Percentiles rank a stretch among this genome's conserved stretches.
These are phyloP conservation scores for Caenorhabditis parvicauda DNA, from an alignment of 2,888 invertebrate genomes.

Conservation along the genomic window DNA sequence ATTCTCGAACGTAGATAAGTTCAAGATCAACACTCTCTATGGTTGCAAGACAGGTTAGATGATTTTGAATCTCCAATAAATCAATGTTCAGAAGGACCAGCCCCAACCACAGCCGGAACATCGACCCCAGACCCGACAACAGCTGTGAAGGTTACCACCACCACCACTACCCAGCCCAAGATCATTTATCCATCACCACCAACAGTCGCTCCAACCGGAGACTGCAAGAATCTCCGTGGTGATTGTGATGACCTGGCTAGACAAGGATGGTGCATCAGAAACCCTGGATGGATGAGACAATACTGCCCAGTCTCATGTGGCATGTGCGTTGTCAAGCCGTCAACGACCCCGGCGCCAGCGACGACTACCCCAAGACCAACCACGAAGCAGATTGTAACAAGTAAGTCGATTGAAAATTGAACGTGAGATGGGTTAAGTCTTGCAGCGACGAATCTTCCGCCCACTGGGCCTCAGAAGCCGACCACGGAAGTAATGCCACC, in stretches of 20 bases:
- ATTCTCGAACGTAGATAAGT: slow-evolving; percentile 56
- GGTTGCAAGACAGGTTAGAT: slow-evolving; percentile 34
- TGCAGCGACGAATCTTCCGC: neutral
- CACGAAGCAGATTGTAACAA: slow-evolving; percentile 2
- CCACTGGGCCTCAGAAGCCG: slow-evolving; percentile 21
- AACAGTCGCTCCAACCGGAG: slow-evolving; percentile 18
- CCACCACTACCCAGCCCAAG: neutral
- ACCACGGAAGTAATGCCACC: slow-evolving; percentile 15
- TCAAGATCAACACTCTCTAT: slow-evolving; percentile 60
- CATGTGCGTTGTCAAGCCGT: slow-evolving; percentile 36
- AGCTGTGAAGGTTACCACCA: neutral
- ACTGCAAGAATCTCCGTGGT: slow-evolving; percentile 54
- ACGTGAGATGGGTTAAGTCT: neutral
- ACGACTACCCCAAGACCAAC: slow-evolving; percentile 1
- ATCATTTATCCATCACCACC: slow-evolving; percentile 21
- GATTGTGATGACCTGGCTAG: slow-evolving; percentile 56
- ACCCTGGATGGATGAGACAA: slow-evolving; percentile 57
- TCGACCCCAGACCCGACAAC: slow-evolving; percentile 8
- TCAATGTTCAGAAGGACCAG: slow-evolving; percentile 18
- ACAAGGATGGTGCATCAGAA: slow-evolving; percentile 59
- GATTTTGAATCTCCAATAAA: neutral
- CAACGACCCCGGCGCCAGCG: slow-evolving; percentile 4
- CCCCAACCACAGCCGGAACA: slow-evolving; percentile 18
- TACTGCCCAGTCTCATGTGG: slow-evolving; percentile 55
- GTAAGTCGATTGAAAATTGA: too few species aligned